Conservation (phyloP, 2,888 invertebrate species). For the Caenorhabditis doughertyi region DNA sequence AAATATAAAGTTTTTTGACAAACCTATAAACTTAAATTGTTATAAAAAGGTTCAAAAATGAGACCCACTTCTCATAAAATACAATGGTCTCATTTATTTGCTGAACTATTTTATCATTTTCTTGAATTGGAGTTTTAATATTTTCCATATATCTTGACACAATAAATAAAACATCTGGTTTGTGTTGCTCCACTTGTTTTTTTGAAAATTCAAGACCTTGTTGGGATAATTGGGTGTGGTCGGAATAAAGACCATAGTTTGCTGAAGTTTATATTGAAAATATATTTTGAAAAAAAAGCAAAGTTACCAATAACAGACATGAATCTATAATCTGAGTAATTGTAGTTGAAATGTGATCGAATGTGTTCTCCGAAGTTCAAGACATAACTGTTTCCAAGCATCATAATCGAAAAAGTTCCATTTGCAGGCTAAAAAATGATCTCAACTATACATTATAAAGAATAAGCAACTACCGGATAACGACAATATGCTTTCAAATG, state of each 20-base stretch:
- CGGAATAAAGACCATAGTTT: conserved; percentile 6
- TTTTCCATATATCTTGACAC: conserved; percentile 6
- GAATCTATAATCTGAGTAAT: conserved; percentile 46
- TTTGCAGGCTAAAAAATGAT: conserved; percentile 27
- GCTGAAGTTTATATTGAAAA: background rate
- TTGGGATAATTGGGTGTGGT: background rate
- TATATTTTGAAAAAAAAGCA: background rate
- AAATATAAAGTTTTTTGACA: conserved; percentile 21
- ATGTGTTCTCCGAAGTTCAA: conserved; percentile 38
- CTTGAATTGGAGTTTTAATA: background rate
- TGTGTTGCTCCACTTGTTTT: conserved; percentile 16
- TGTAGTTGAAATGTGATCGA: conserved; percentile 28
- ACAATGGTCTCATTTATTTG: conserved; percentile 12
- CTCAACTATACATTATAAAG: no score
- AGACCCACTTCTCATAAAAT: conserved; percentile 15
- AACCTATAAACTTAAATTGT: conserved; percentile 11
- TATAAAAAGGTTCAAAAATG: background rate
- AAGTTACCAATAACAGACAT: conserved; percentile 23
- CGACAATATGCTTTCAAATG: conserved; percentile 26
- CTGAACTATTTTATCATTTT: conserved; percentile 1
- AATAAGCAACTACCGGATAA: conserved; percentile 24
- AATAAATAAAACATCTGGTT: conserved; percentile 16
- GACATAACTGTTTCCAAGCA: conserved; percentile 57
- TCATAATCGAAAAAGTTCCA: conserved; percentile 35
- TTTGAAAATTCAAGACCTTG: conserved; percentile 21